Conservation (phyloP, 2,113 vertebrate genomes). For the Erinaceus europaeus region DNA sequence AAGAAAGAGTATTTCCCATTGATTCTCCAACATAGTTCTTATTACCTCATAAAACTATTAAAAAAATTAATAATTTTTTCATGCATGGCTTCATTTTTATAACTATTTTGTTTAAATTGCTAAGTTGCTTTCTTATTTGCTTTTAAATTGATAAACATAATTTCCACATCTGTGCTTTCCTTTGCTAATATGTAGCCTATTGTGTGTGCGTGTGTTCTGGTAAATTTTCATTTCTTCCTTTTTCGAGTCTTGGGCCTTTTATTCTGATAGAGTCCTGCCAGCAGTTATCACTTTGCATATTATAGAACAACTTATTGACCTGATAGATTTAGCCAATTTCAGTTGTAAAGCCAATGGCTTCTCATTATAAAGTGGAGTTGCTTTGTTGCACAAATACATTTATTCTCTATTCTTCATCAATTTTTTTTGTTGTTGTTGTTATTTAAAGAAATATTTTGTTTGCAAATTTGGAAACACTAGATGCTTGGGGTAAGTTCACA, state of each 20-base stretch:
- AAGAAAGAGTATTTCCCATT: constrained; percentile 64
- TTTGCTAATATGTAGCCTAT: constrained; percentile 33
- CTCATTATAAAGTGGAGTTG: background rate
- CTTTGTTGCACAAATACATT: background rate
- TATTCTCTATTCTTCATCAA: constrained; percentile 28
- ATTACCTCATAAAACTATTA: constrained; percentile 66
- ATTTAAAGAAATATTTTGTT: too few relatives aligned
- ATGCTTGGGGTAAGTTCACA: background rate
- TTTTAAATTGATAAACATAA: constrained; percentile 69
- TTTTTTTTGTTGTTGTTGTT: too few relatives aligned
- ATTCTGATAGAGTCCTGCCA: background rate
- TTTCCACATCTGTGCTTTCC: constrained; percentile 48
- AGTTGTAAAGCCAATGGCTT: constrained; percentile 10
- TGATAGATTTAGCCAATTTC: background rate
- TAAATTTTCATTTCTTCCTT: constrained; percentile 45
- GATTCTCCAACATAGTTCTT: constrained; percentile 66
- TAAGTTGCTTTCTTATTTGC: constrained; percentile 71
- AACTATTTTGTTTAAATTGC: constrained; percentile 71
- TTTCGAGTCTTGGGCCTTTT: constrained; percentile 6
- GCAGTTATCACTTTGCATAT: background rate
- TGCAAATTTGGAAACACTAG: constrained; percentile 11
- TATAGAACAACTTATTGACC: background rate
- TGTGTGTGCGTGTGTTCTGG: constrained; percentile 5
- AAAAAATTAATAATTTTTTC: constrained; percentile 65
- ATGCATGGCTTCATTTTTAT: constrained; percentile 77